These are phyloP conservation scores for Schizopygopsis malacanthus DNA, from an alignment of 2,797 vertebrate genomes.

Conservation along the genomic window DNA sequence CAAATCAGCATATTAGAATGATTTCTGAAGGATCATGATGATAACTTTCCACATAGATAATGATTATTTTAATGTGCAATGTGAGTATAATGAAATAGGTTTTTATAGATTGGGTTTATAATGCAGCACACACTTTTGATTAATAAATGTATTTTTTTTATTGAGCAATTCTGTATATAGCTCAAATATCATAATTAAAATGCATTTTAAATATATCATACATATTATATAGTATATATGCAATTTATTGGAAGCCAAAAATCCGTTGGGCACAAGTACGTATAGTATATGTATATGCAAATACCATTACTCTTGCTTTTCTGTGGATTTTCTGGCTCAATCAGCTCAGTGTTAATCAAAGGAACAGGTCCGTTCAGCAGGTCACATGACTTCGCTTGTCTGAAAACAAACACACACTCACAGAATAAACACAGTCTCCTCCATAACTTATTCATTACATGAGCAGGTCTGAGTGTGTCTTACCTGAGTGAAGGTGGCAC, in stretches of 20 bases:
- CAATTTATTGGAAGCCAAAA: not conserved
- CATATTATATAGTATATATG: not conserved
- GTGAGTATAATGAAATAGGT: not conserved
- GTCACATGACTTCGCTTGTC: slow-evolving; percentile 77
- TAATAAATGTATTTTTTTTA: not conserved
- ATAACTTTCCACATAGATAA: not conserved
- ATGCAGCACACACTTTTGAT: not conserved
- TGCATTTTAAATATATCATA: not conserved
- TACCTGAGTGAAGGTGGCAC: slow-evolving; percentile 91
- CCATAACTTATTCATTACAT: not conserved
- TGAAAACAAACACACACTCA: slow-evolving; percentile 59
- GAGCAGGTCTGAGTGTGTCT: slow-evolving; percentile 22
- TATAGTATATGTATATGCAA: slow-evolving; percentile 33
- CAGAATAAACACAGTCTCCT: slow-evolving; percentile 15
- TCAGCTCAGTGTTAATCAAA: slow-evolving; percentile 81
- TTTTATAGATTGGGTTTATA: not conserved
- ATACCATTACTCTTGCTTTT: slow-evolving; percentile 87
- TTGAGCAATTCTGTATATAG: not conserved
- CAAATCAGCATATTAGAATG: not conserved
- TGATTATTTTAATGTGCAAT: not conserved
- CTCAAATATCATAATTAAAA: not conserved
- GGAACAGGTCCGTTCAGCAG: slow-evolving; percentile 85
- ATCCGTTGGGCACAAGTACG: not conserved
- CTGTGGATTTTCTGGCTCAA: slow-evolving; percentile 82
- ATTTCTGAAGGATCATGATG: not conserved